Percentiles rank a stretch among this genome's conserved stretches.
Evolutionary conservation across 1,140 invertebrate species (phyloP).

Genomic region (Cyrtorhinus lividipennis): DNA sequence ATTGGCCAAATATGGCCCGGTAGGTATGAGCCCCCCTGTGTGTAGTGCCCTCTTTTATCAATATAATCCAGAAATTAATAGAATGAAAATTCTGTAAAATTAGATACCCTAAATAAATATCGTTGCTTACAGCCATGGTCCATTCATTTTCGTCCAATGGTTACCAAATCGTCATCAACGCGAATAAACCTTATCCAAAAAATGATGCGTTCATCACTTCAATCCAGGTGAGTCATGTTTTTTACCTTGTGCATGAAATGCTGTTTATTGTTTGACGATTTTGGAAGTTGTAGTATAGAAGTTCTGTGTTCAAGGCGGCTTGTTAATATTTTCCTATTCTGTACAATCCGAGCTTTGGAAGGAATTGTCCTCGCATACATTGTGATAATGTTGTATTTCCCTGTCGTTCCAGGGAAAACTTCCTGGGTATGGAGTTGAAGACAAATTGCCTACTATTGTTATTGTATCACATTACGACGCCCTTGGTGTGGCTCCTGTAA

Average conservation of each 20-base stretch:
- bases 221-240: conserved; percentile 37
- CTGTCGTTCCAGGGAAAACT: conserved; percentile 63
- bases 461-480: conserved; percentile 90
- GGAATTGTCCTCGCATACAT: too few relatives aligned
- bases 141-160: conserved; percentile 83
- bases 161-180: conserved; percentile 66
- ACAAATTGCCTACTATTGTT: conserved; percentile 70
- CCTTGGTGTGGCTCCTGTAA: conserved; percentile 73
- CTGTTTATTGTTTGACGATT: too few relatives aligned
- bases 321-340: background rate
- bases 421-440: conserved; percentile 57
- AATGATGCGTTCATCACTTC: conserved; percentile 68
- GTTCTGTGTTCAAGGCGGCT: too few relatives aligned
- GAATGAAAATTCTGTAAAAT: too few relatives aligned
- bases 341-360: background rate
- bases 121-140: conserved; percentile 53
- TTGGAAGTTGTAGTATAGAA: too few relatives aligned
- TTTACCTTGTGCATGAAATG: too few relatives aligned
- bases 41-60: too few relatives aligned
- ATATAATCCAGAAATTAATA: too few relatives aligned
- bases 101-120: too few relatives aligned
- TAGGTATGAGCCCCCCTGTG: too few relatives aligned
- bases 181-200: conserved; percentile 50
- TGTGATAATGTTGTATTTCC: too few relatives aligned
- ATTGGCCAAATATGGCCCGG: too few relatives aligned